Base-by-base conservation (phyloP, 1,140 invertebrate genomes). In the Drosophila novamexicana region DNA sequence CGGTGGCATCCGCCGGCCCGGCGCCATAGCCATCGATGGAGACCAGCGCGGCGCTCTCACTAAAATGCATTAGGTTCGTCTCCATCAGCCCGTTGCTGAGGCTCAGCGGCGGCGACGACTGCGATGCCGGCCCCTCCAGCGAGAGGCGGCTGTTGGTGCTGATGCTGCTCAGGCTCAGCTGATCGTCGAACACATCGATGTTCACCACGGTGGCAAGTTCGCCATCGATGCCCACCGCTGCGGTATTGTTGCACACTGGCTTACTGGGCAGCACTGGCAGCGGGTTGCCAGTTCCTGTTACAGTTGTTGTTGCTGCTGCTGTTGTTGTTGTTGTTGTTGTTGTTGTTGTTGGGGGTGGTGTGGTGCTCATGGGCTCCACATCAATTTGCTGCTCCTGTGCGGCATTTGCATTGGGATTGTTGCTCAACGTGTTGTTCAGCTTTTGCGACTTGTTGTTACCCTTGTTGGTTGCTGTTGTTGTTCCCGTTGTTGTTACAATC, bases 151-250 rank as follows among this genome's bases (percentile, higher is more conserved):
- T 96, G 3, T 96, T 95, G 4, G 96, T 97, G 85, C 96, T 96
- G 77, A 97, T 96, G 88, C 96, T 97, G 84, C 96, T 97, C 10
- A 96, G 95, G 84, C 96, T 97, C 44, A 96, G 88, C 81, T 97
- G 96, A 78, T 97, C 96, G 36, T 95, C 95, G 74, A 94, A 94
- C n/a, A 92, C 91, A 66, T 93, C 93, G 34, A 92, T 92, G 34
- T 91, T 92, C 12, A 91, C 91, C 73, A 91, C 91, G 1, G 90
- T 92, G 2, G 83, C 75, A 50, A 76, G 52, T 58, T 83, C 91
- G 3, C 68, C 71, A 18, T 61, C 74, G 6, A 62, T 76, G 18
- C 56, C 65, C 10, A 69, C 65, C 0, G 66, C 59, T n/a, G 65
- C 70, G 1, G 49, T 56, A n/a, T 50, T 72, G 56, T 36, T 71